Conservation (phyloP, 30 jellyfish, hydroid and myxozoan species). For the Mastigias papua region DNA sequence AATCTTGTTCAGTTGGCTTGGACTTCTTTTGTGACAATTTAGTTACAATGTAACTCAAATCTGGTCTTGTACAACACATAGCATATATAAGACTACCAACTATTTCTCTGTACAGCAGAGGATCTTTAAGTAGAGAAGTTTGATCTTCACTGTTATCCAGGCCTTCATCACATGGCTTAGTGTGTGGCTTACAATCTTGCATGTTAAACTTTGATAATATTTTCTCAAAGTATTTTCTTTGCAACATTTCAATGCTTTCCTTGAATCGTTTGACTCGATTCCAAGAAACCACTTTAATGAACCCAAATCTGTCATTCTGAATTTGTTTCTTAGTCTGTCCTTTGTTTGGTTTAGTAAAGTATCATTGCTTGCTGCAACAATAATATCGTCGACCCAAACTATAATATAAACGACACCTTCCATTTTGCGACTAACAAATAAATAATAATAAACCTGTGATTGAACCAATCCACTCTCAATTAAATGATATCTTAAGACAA, state of each 20-base stretch:
- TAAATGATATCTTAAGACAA: neutral
- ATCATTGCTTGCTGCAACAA: slow-evolving; percentile 46
- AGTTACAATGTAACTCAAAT: slow-evolving; percentile 34
- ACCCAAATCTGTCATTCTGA: slow-evolving; percentile 70
- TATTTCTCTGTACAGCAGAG: slow-evolving; percentile 20
- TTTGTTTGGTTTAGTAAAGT: neutral
- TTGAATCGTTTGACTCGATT: neutral
- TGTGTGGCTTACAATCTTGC: slow-evolving; percentile 57
- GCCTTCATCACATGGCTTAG: slow-evolving; percentile 5
- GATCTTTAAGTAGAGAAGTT: slow-evolving; percentile 10
- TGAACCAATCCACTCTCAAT: slow-evolving; percentile 18
- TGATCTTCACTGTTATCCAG: slow-evolving; percentile 5
- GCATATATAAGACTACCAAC: slow-evolving; percentile 20
- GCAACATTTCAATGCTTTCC: neutral
- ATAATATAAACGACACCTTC: neutral
- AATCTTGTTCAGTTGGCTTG: slow-evolving; percentile 23
- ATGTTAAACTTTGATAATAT: slow-evolving; percentile 29
- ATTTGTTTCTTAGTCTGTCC: slow-evolving; percentile 3
- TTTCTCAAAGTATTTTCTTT: slow-evolving; percentile 20
- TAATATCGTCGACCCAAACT: slow-evolving; percentile 73
- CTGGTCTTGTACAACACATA: slow-evolving; percentile 35
- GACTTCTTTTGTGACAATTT: slow-evolving; percentile 37
- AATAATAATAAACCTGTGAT: slow-evolving; percentile 32
- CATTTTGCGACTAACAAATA: slow-evolving; percentile 7
- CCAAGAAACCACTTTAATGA: slow-evolving; percentile 5